Conservation (phyloP, 2,888 invertebrate species). For the Bellardia pandia region DNA sequence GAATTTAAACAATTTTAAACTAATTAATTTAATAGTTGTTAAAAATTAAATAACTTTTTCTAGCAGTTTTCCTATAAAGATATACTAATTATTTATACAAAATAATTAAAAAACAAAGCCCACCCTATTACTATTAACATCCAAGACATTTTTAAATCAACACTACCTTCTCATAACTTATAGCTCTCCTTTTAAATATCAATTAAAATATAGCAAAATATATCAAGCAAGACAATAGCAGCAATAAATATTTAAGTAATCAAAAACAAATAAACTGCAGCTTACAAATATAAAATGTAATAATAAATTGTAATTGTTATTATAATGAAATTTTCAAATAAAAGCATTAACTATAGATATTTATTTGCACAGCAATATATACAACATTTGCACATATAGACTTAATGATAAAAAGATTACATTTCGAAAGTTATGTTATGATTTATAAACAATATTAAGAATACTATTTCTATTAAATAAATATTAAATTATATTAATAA, state of each 20-base stretch:
- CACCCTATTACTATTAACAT: no score
- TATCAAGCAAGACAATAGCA: neutral
- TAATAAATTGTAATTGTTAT: constrained; percentile 52
- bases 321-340: constrained; percentile 29
- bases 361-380: neutral
- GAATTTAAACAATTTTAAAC: no score
- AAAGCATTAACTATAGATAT: constrained; percentile 12
- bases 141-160: no score
- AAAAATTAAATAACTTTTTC: no score
- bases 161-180: no score
- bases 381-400: neutral
- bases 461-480: constrained; percentile 1
- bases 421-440: constrained; percentile 16
- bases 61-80: no score
- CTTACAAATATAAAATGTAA: constrained; percentile 27
- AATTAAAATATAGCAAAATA: neutral
- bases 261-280: constrained; percentile 54
- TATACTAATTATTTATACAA: no score
- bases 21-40: no score
- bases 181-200: neutral
- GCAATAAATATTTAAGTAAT: constrained; percentile 3
- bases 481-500: constrained; percentile 9
- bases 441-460: constrained; percentile 31
- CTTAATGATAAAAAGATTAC: constrained; percentile 23
- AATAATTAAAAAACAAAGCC: no score